phyloP scores from a whole-genome alignment of 2,113 vertebrate species.

The Phrynosoma blainvillii region DNA sequence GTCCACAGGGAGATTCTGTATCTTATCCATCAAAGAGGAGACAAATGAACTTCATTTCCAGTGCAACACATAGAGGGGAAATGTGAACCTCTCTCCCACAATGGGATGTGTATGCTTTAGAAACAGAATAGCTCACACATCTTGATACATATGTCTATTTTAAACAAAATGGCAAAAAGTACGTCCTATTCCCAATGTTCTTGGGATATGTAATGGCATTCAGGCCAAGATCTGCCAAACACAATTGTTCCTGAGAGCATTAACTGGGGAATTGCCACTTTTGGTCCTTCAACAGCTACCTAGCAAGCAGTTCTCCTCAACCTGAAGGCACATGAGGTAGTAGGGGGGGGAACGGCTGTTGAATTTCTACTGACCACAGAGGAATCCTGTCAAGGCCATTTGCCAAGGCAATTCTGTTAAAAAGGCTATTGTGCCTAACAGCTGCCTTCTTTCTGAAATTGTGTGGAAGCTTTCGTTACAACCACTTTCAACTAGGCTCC shows the following conservation, averaged over 20 bases:
- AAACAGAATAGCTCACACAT: background rate
- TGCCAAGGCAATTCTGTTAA: background rate
- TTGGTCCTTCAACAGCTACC: background rate
- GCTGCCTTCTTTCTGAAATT: background rate
- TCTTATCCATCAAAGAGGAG: background rate
- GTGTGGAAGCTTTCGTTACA: background rate
- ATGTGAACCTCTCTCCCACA: background rate
- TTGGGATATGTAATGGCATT: background rate
- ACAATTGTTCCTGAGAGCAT: background rate
- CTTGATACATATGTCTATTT: background rate
- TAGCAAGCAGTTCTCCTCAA: background rate
- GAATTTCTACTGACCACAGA: background rate
- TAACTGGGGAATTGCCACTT: background rate
- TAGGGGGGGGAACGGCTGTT: background rate
- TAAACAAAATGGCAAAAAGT: background rate
- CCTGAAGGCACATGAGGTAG: background rate
- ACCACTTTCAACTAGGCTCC: accelerated
- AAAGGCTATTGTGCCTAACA: background rate
- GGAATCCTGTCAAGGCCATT: background rate
- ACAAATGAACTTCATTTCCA: background rate
- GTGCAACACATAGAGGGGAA: background rate
- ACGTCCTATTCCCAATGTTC: background rate
- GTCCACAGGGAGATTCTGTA: background rate
- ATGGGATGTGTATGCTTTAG: background rate
- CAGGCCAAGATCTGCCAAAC: background rate